phyloP scores from a whole-genome alignment of 2,113 vertebrate genomes.

The Sturnus vulgaris region DNA sequence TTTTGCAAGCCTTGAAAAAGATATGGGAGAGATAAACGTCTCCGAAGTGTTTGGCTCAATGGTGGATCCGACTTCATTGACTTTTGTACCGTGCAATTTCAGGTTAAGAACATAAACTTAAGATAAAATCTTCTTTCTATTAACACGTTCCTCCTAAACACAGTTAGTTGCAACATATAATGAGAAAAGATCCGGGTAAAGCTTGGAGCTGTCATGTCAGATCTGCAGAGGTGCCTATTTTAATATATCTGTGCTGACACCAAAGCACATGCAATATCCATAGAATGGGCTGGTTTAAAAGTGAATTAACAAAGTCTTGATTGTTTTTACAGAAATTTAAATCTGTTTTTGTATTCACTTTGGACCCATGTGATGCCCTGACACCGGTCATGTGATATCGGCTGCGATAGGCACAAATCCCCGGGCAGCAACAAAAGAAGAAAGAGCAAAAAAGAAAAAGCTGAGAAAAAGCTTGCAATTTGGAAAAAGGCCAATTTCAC shows the following conservation, averaged over 20 bases:
- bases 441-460: slow-evolving; percentile 78
- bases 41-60: not conserved
- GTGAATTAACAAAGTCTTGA: slow-evolving; percentile 69
- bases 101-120: not conserved
- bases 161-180: not conserved
- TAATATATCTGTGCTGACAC: not conserved
- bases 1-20: slow-evolving; percentile 28
- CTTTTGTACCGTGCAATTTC: not conserved
- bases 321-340: slow-evolving; percentile 74
- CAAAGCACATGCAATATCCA: not conserved
- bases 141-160: not conserved
- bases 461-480: slow-evolving; percentile 80
- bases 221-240: slow-evolving; percentile 7
- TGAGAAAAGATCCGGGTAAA: slow-evolving; percentile 1
- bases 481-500: slow-evolving; percentile 80
- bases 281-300: not conserved
- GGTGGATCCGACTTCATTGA: not conserved
- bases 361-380: slow-evolving; percentile 79
- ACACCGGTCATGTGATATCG: slow-evolving; percentile 78
- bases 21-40: not conserved
- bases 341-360: slow-evolving; percentile 75
- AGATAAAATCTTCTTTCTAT: not conserved
- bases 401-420: slow-evolving; percentile 82
- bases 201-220: not conserved
- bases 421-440: slow-evolving; percentile 80